Evolutionary conservation across 37 sponge, comb jelly and placozoan genomes (phyloP), one percentile per base, ranked within the genome.

Genomic region (Oopsacas minuta): DNA sequence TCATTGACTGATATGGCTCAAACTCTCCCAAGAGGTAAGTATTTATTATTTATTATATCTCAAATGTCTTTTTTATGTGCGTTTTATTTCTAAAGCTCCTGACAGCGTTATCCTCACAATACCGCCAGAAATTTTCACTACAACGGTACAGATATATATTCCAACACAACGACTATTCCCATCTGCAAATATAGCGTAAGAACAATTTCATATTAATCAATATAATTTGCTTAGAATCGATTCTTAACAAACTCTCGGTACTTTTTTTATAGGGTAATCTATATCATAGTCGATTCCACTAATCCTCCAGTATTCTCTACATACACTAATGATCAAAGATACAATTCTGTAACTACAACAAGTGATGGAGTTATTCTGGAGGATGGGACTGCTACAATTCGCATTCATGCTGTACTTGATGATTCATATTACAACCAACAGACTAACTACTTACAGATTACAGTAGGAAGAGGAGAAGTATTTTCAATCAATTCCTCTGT

Each of bases 151-250:
- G 1, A 12, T 61, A 3, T 3, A 3, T 3, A 61, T 61, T 61
- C 75, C 75, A 25, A n/a, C 75, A 32, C 75, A 61, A 12, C 75
- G 28, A 25, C 28, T 61, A n/a, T 61, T 61, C 30, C 75, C 75
- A 61, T 32, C 75, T 25, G 75, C 75, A 61, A n/a, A 61, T 34
- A 61, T 61, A 32, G 75, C 75, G 75, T 61, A 61, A 61, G 75
- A 46, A 22, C 51, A 22, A 32, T 25, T 61, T 20, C 7, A n/a
- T 20, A n/a, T 20, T 61, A n/a, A 3, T 61, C 20, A 25, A 61
- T 61, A n/a, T 61, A 61, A 61, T 61, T 20, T 61, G 75, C 22
- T 32, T 25, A 32, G 28, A 5, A 46, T 22, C 12, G 12, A 17
- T 46, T 46, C 51, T 22, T 46, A 22, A 46, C 51, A 22, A n/a